These are phyloP conservation scores for Uria lomvia DNA, from an alignment of 2,113 vertebrate genomes.

Conservation along the genomic window DNA sequence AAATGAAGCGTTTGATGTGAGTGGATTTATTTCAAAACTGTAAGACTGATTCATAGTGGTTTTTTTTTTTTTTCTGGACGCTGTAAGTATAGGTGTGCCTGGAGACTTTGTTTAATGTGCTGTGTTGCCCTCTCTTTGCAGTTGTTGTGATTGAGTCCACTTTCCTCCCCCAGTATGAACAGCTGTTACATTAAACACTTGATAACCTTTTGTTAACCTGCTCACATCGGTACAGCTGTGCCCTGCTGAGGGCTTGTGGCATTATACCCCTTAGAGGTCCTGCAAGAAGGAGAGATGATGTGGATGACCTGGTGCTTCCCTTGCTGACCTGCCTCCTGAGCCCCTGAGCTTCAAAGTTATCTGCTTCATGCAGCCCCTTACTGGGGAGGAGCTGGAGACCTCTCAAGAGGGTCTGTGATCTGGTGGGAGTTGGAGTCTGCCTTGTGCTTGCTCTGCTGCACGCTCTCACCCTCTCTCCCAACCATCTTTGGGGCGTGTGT, in stretches of 20 bases:
- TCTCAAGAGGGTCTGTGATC: not conserved
- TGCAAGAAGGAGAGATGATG: not conserved
- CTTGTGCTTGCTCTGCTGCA: fast-evolving
- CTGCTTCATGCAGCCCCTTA: fast-evolving
- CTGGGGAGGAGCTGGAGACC: not conserved
- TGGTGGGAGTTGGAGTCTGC: not conserved
- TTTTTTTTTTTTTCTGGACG: not conserved
- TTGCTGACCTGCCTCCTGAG: not conserved
- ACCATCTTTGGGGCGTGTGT: not conserved
- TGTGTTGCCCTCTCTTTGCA: not conserved
- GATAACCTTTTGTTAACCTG: not conserved
- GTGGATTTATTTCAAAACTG: not conserved
- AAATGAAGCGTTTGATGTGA: not conserved
- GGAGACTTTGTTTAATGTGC: not conserved
- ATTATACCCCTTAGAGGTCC: not conserved
- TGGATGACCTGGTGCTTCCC: fast-evolving
- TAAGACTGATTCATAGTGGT: not conserved
- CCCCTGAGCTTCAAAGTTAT: not conserved
- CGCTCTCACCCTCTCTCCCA: fast-evolving
- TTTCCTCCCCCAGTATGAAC: not conserved
- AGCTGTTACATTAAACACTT: not conserved
- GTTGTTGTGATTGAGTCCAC: not conserved
- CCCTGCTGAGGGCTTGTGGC: not conserved
- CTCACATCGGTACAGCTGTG: not conserved
- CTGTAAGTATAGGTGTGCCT: not conserved